Evolutionary conservation across 1,140 invertebrate genomes (phyloP).

Genomic region (Pseudomyrmex gracilis): DNA sequence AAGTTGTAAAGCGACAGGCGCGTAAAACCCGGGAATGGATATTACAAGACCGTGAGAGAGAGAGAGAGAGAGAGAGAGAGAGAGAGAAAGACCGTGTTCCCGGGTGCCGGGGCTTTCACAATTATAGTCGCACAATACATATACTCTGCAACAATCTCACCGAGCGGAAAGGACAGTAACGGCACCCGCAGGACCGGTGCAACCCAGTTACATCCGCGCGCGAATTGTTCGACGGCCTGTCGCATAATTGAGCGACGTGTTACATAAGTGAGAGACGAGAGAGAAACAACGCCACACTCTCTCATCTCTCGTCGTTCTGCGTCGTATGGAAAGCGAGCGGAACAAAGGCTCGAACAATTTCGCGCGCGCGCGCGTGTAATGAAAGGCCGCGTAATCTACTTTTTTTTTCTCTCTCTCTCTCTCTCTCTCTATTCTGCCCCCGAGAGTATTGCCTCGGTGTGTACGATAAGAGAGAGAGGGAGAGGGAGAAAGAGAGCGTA

Average conservation of each 20-base stretch:
- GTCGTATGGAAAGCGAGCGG: conserved; percentile 23
- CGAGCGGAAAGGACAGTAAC: not conserved
- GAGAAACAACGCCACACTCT: too few species aligned
- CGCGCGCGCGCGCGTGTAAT: not conserved
- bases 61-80: too few species aligned
- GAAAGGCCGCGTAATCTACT: conserved; percentile 37
- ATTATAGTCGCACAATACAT: not conserved
- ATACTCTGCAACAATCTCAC: not conserved
- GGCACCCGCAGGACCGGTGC: not conserved
- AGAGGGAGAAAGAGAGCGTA: not conserved
- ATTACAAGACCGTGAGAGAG: too few species aligned
- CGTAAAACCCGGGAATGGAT: not conserved
- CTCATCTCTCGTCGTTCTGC: not conserved
- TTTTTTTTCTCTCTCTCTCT: conserved; percentile 35
- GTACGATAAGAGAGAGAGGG: too few species aligned
- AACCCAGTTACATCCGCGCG: not conserved
- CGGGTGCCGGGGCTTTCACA: not conserved
- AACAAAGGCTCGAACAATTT: conserved; percentile 28
- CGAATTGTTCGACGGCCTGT: not conserved
- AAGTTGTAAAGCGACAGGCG: not conserved
- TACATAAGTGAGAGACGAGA: not conserved
- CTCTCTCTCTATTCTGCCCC: not conserved
- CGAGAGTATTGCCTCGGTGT: not conserved
- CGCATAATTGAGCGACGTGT: conserved; percentile 26
- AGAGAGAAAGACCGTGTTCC: not conserved